phyloP scores from a whole-genome alignment of 2,113 vertebrate genomes.

The Vanacampus margaritifer region DNA sequence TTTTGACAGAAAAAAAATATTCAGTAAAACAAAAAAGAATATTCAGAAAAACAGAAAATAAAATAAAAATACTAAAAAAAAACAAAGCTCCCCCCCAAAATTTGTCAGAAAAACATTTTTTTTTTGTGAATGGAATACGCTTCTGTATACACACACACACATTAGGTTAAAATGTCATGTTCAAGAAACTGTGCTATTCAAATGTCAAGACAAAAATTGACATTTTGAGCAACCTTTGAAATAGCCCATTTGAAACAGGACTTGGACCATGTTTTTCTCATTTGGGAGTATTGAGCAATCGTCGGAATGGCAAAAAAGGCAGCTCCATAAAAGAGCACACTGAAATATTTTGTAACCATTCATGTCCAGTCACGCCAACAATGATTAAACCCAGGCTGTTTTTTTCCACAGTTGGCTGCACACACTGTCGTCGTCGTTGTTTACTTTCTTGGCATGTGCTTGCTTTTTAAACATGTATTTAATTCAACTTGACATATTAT shows the following conservation, averaged over 20 bases:
- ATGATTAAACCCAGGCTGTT: constrained; percentile 4
- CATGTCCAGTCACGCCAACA: background rate
- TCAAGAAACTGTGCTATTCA: background rate
- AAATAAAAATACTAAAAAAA: no score
- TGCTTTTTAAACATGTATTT: background rate
- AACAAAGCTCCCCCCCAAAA: no score
- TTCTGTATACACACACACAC: no score
- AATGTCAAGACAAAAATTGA: background rate
- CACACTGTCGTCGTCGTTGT: background rate
- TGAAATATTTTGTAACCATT: background rate
- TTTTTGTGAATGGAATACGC: no score
- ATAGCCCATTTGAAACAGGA: background rate
- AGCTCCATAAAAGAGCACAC: background rate
- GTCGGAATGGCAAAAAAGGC: background rate
- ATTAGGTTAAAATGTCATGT: background rate
- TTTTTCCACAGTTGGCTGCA: background rate
- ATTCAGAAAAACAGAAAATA: no score
- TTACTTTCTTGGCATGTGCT: background rate
- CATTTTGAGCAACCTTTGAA: background rate
- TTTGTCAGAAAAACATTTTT: no score
- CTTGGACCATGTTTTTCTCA: background rate
- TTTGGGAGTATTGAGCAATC: background rate
- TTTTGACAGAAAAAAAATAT: no score
- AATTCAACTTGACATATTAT: no score
- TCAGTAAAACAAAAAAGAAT: no score